Evolutionary conservation across 2,797 vertebrate species (phyloP).

Genomic region (Rhinella marina): DNA sequence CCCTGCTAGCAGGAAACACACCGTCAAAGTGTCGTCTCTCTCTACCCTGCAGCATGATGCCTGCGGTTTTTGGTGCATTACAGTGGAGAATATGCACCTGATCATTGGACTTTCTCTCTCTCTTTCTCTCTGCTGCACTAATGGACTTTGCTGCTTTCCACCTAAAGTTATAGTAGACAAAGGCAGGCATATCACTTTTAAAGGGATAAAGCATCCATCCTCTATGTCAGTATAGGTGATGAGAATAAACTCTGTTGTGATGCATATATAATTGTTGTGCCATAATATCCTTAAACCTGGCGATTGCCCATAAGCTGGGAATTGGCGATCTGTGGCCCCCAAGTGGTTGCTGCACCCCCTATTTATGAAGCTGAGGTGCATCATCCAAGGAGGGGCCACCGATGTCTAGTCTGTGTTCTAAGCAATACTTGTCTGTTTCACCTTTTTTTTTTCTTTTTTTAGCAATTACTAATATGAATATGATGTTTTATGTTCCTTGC

Average conservation of each 20-base stretch:
- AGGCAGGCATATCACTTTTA: conserved; percentile 39
- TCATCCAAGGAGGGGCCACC: not conserved
- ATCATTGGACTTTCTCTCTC: conserved; percentile 19
- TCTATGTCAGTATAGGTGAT: conserved; percentile 9
- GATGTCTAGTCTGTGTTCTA: conserved; percentile 50
- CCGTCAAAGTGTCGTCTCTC: not conserved
- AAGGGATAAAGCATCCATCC: conserved; percentile 51
- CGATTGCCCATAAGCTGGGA: conserved; percentile 4
- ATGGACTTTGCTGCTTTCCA: conserved; percentile 46
- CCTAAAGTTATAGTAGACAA: conserved; percentile 35
- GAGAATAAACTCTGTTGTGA: conserved; percentile 35
- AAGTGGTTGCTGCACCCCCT: not conserved
- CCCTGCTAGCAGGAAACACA: conserved; percentile 3
- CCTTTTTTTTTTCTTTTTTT: conserved; percentile 25
- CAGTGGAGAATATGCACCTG: not conserved
- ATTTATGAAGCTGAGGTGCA: not conserved
- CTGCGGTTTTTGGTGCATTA: conserved; percentile 1
- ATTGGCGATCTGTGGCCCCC: conserved; percentile 23
- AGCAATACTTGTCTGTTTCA: conserved; percentile 54
- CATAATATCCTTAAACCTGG: conserved; percentile 45
- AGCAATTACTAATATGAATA: conserved; percentile 45
- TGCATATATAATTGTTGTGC: conserved; percentile 51
- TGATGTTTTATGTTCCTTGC: conserved; percentile 55
- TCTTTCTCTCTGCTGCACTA: conserved; percentile 33
- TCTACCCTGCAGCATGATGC: conserved; percentile 20